Percentiles rank a stretch among this genome's conserved stretches.
Conservation (phyloP, 1,140 invertebrate species). For the Drosophila arawakana region DNA sequence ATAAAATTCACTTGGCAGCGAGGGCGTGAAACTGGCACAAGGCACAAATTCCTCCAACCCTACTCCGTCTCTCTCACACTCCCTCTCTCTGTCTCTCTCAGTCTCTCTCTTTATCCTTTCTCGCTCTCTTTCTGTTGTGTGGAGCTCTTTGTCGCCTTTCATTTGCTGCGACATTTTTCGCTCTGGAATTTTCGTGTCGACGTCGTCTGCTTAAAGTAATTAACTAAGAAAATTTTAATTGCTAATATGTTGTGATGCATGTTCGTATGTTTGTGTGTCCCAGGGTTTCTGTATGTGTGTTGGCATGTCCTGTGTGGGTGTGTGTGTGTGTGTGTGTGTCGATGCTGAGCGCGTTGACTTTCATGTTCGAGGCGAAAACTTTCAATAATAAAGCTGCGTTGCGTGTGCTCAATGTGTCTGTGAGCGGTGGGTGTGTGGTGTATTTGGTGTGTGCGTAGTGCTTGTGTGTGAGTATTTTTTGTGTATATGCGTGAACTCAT, state of each 20-base stretch:
- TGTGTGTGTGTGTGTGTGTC: slow-evolving; percentile 30
- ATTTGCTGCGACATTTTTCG: slow-evolving; percentile 70
- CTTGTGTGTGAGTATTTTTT: slow-evolving; percentile 11
- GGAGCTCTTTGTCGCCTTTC: slow-evolving; percentile 58
- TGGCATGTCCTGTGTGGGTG: not conserved
- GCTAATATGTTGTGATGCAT: slow-evolving; percentile 84
- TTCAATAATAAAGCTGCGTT: slow-evolving; percentile 52
- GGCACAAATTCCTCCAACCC: too few relatives aligned
- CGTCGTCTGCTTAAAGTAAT: slow-evolving; percentile 83
- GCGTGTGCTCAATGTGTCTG: slow-evolving; percentile 9
- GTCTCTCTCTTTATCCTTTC: not conserved
- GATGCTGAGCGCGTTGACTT: slow-evolving; percentile 32
- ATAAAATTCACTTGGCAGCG: slow-evolving; percentile 71
- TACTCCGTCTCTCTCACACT: not conserved
- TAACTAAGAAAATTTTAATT: slow-evolving; percentile 84
- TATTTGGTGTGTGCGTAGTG: slow-evolving; percentile 3
- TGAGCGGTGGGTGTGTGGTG: not conserved
- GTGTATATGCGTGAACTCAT: slow-evolving; percentile 56
- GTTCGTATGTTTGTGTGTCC: slow-evolving; percentile 51
- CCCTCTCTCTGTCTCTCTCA: slow-evolving; percentile 1
- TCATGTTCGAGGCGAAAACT: slow-evolving; percentile 46
- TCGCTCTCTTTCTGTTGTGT: not conserved
- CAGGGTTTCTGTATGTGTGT: slow-evolving; percentile 10
- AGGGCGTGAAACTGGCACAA: slow-evolving; percentile 25
- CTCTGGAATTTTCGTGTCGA: slow-evolving; percentile 55